Conservation (phyloP, 2,888 invertebrate genomes). For the Torymus texanus region DNA sequence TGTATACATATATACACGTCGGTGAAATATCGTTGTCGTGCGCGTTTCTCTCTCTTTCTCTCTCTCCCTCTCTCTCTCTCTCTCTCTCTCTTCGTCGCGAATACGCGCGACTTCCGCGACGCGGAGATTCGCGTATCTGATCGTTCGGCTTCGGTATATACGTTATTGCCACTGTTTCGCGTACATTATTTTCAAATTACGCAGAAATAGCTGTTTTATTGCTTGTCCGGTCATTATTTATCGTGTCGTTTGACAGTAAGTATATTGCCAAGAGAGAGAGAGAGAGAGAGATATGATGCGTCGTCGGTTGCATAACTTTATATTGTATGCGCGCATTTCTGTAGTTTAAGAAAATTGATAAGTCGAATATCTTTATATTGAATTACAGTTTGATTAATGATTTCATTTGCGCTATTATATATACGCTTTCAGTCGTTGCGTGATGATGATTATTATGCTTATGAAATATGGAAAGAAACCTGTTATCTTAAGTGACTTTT, state of each 20-base stretch:
- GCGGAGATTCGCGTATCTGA: constrained; percentile 62
- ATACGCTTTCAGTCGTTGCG: too few relatives aligned
- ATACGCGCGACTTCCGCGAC: constrained; percentile 38
- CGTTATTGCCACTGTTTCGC: constrained; percentile 63
- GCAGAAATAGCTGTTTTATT: constrained; percentile 17
- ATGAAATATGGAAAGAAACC: too few relatives aligned
- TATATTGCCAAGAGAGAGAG: too few relatives aligned
- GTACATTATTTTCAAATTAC: constrained; percentile 42
- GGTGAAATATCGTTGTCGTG: constrained; percentile 35
- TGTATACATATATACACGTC: too few relatives aligned
- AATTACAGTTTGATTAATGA: background rate
- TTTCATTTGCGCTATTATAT: too few relatives aligned
- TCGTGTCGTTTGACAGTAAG: background rate
- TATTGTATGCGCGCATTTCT: background rate
- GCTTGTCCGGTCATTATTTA: constrained; percentile 22
- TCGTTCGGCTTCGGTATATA: constrained; percentile 61
- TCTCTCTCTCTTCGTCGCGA: too few relatives aligned
- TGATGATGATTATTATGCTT: too few relatives aligned
- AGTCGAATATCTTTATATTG: background rate
- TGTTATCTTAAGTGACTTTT: too few relatives aligned
- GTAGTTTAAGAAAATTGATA: background rate
- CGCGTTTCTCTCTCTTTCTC: background rate
- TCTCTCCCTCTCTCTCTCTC: too few relatives aligned
- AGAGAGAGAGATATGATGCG: constrained; percentile 11
- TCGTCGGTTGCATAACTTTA: background rate